A percentile compares a stretch with the other conserved stretches of the same genome.
phyloP scores from a whole-genome alignment of 1,140 invertebrate species.

The Sipha flava region DNA sequence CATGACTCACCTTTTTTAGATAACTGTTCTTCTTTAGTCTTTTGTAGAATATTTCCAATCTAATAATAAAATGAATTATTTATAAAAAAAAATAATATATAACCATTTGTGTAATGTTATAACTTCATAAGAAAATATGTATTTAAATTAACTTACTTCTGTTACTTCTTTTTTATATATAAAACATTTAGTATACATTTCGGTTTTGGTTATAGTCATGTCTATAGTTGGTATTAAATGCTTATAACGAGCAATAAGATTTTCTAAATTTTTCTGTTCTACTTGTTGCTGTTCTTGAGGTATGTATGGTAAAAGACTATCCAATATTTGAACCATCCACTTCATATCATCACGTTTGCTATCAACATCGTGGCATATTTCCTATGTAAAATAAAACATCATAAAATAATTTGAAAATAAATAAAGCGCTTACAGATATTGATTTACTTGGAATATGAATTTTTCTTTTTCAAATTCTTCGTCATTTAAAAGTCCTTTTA shows the following conservation, averaged over 20 bases:
- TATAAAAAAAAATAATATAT: background rate
- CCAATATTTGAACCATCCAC: conserved; percentile 83
- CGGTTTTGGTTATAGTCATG: conserved; percentile 82
- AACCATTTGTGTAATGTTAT: background rate
- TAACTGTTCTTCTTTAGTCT: conserved; percentile 54
- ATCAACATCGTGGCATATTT: conserved; percentile 80
- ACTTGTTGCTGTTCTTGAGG: conserved; percentile 60
- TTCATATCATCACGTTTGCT: conserved; percentile 85
- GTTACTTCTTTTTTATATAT: conserved; percentile 79
- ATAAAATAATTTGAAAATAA: no score
- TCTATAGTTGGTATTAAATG: conserved; percentile 85
- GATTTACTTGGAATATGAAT: conserved; percentile 71
- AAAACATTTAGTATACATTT: conserved; percentile 85
- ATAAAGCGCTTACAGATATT: background rate
- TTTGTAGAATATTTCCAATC: conserved; percentile 58
- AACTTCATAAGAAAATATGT: background rate
- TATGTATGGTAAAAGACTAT: conserved; percentile 72
- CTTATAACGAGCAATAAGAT: conserved; percentile 76
- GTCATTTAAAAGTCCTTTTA: conserved; percentile 70
- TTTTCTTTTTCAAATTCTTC: conserved; percentile 85
- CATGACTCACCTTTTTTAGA: conserved; percentile 46
- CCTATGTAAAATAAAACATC: conserved; percentile 49
- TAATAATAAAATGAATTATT: conserved; percentile 15
- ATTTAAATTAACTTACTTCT: conserved; percentile 52
- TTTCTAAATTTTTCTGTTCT: conserved; percentile 67